Evolutionary conservation across 2,797 vertebrate genomes (phyloP).

Genomic region (Sarcoramphus papa): DNA sequence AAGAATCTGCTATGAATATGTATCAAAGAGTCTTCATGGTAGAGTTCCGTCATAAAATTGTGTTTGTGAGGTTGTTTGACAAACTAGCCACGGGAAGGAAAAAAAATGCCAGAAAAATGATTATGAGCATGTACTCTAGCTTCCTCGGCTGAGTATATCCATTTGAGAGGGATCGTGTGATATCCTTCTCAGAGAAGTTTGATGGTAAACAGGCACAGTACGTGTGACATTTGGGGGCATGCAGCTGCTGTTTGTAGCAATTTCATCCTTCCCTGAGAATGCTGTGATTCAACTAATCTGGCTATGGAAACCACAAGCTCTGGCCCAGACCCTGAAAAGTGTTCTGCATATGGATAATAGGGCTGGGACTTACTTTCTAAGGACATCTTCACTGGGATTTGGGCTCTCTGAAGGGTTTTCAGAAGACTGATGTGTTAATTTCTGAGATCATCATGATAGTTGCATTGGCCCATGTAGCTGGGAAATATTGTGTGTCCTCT

Average conservation of each 20-base stretch:
- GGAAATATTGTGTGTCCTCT: not conserved
- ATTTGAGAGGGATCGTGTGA: not conserved
- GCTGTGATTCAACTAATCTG: not conserved
- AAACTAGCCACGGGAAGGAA: not conserved
- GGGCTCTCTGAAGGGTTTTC: not conserved
- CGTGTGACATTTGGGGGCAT: not conserved
- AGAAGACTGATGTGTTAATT: not conserved
- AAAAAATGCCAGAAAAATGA: not conserved
- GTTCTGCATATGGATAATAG: not conserved
- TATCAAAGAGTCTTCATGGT: conserved; percentile 11
- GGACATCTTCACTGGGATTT: not conserved
- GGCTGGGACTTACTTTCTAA: not conserved
- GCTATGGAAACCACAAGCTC: not conserved
- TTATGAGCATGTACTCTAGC: not conserved
- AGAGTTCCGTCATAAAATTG: not conserved
- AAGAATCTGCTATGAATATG: conserved; percentile 26
- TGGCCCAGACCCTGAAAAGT: not conserved
- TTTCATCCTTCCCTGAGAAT: not conserved
- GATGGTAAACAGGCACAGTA: not conserved
- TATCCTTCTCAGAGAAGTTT: not conserved
- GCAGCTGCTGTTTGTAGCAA: not conserved
- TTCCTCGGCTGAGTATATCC: not conserved
- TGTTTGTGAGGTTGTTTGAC: not conserved
- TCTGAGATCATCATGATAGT: accelerated
- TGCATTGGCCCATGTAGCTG: not conserved